Evolutionary conservation across 2,797 vertebrate genomes (phyloP).

Genomic region (Margarornis squamiger): DNA sequence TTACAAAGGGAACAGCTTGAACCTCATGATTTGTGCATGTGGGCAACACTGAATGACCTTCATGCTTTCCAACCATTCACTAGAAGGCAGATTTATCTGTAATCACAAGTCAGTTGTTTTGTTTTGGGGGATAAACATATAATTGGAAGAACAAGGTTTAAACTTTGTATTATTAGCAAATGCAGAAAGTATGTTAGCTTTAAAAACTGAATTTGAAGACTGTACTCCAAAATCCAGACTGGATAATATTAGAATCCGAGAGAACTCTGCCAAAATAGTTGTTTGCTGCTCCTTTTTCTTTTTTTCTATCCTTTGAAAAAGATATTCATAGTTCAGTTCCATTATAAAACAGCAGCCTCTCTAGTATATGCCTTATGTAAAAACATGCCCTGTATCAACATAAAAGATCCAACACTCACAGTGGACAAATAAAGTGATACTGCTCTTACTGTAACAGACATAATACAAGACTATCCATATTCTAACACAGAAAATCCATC

Average conservation of each 20-base stretch:
- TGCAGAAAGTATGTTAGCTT: background rate
- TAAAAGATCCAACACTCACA: background rate
- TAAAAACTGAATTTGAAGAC: background rate
- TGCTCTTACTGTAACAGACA: background rate
- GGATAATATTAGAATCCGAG: background rate
- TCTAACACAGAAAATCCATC: background rate
- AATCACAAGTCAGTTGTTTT: background rate
- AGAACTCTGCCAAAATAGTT: background rate
- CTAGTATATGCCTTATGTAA: background rate
- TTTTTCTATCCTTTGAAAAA: background rate
- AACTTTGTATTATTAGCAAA: background rate
- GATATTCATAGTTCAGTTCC: background rate
- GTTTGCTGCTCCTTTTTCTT: background rate
- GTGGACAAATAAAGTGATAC: background rate
- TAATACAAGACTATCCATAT: background rate
- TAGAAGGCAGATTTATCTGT: constrained; percentile 29
- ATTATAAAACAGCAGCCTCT: background rate
- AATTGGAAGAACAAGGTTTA: background rate
- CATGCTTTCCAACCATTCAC: constrained; percentile 5
- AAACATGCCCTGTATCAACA: background rate
- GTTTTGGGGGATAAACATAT: background rate
- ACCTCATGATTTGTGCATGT: constrained; percentile 41
- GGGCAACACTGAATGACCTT: constrained; percentile 44
- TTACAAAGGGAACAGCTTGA: constrained; percentile 43
- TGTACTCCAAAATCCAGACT: background rate